A percentile compares a stretch with the other conserved stretches of the same genome.
Conservation (phyloP, 2,113 vertebrate genomes). For the Cygnus atratus region DNA sequence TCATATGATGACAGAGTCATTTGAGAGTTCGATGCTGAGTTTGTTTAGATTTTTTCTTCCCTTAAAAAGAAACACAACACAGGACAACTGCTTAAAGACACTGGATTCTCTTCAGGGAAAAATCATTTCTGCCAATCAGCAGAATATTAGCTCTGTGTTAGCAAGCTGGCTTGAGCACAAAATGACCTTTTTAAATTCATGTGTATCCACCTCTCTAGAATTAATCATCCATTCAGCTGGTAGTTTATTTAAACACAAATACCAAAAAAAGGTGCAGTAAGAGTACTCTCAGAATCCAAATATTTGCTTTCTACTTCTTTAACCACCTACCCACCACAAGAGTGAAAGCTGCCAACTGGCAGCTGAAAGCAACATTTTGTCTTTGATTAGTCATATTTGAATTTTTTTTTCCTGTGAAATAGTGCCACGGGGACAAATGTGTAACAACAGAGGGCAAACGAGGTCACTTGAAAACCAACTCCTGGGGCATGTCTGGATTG, state of each 20-base stretch:
- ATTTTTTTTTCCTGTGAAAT: background rate
- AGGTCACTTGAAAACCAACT: constrained; percentile 7
- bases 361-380: constrained; percentile 32
- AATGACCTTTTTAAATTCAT: background rate
- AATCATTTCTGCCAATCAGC: background rate
- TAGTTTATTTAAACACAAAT: constrained; percentile 27
- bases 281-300: constrained; percentile 18
- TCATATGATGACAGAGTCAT: background rate
- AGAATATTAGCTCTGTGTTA: background rate
- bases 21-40: background rate
- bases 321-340: constrained; percentile 13
- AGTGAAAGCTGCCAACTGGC: constrained; percentile 12
- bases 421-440: background rate
- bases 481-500: background rate
- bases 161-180: background rate
- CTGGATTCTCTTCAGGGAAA: background rate
- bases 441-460: background rate
- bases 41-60: background rate
- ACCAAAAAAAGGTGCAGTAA: background rate
- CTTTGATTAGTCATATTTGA: constrained; percentile 20
- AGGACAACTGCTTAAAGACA: background rate
- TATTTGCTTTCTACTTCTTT: constrained; percentile 43
- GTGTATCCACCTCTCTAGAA: background rate
- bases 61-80: background rate
- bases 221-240: background rate